Conservation (phyloP, 2,797 vertebrate species). For the Tinamus major region DNA sequence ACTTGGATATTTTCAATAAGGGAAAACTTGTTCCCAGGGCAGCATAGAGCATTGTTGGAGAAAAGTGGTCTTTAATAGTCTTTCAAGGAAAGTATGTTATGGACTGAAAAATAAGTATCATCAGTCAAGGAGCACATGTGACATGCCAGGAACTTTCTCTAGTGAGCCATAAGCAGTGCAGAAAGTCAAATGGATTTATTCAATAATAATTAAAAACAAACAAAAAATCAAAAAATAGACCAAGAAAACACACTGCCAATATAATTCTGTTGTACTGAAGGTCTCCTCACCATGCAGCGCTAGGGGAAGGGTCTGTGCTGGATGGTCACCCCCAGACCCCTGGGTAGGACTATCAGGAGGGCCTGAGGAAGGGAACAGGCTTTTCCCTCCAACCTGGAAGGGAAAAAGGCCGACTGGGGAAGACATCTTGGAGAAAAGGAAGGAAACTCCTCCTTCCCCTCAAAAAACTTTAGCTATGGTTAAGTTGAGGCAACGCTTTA, state of each 20-base stretch:
- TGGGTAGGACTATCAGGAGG: not conserved
- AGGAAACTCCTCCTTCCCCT: not conserved
- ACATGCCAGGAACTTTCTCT: not conserved
- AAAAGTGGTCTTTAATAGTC: not conserved
- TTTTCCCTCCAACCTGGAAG: not conserved
- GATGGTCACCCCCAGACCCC: not conserved
- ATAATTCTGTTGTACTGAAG: fast-evolving
- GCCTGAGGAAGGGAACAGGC: not conserved
- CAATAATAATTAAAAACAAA: no score
- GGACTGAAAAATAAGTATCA: not conserved
- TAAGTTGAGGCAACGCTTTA: not conserved
- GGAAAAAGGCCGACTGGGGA: fast-evolving
- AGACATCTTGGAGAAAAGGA: not conserved
- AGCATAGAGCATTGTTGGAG: not conserved
- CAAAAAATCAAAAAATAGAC: not conserved
- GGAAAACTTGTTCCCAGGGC: fast-evolving
- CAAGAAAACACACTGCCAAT: not conserved
- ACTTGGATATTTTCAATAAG: not conserved
- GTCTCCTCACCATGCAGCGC: not conserved
- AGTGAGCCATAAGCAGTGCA: not conserved
- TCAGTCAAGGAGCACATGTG: not conserved
- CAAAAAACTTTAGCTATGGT: not conserved
- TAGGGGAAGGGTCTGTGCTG: not conserved
- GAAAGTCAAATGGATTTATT: not conserved
- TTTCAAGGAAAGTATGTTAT: not conserved